Conservation (phyloP, 1,140 invertebrate genomes). For the Leptoteleia sp. region DNA sequence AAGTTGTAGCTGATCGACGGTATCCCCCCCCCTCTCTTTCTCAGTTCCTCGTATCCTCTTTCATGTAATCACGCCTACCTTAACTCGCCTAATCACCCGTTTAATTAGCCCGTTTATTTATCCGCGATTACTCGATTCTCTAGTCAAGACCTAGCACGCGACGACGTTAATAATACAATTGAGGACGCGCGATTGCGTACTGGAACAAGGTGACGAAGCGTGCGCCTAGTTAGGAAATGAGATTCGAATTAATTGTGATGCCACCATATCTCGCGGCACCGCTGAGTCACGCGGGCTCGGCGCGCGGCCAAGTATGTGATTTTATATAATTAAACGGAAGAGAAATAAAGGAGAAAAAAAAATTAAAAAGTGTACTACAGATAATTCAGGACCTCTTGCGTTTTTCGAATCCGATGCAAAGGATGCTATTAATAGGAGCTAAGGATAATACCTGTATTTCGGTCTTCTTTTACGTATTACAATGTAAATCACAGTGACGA, state of each 20-base stretch:
- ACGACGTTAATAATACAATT: constrained; percentile 66
- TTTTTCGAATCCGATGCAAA: constrained; percentile 56
- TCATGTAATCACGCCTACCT: constrained; percentile 64
- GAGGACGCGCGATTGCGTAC: constrained; percentile 65
- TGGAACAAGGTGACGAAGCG: constrained; percentile 65
- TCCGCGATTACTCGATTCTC: constrained; percentile 64
- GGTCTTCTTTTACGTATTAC: constrained; percentile 7
- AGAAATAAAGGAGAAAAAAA: constrained; percentile 24
- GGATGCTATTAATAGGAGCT: constrained; percentile 21
- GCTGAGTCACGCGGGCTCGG: constrained; percentile 80
- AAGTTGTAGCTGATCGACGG: constrained; percentile 5
- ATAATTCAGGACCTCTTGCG: constrained; percentile 78
- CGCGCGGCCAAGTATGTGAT: constrained; percentile 81
- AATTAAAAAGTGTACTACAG: constrained; percentile 57
- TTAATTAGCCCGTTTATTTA: constrained; percentile 65
- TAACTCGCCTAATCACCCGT: constrained; percentile 57
- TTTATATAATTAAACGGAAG: constrained; percentile 73
- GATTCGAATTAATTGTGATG: constrained; percentile 82
- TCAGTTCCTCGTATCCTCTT: constrained; percentile 59
- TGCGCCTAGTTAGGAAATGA: constrained; percentile 75
- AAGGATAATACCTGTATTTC: constrained; percentile 5
- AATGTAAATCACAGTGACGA: background rate
- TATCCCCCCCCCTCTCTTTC: constrained; percentile 21
- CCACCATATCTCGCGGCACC: constrained; percentile 81
- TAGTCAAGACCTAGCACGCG: constrained; percentile 69